Evolutionary conservation across 2,113 vertebrate species (phyloP), one percentile per base, ranked within the genome.

Genomic region (Chaetorhynchus papuensis): DNA sequence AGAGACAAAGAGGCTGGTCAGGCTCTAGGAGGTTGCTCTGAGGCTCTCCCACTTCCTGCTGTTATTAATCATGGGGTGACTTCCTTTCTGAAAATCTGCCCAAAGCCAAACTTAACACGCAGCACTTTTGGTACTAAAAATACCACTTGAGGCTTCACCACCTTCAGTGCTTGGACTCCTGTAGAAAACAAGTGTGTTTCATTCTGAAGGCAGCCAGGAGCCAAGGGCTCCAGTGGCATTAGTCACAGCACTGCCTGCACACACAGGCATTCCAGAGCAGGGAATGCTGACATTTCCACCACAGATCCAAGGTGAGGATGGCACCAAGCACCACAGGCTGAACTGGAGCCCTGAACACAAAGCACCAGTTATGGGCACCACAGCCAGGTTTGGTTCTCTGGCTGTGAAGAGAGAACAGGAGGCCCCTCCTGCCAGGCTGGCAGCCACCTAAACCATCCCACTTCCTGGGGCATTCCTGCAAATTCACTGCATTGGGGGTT

Each of bases 1-100:
- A 96, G 47, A 64, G 45, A 88, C 49, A 63, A 41, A 90, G 35
- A 92, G 65, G 57, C 50, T 68, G 61, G 72, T 93, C 50, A 71
- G 80, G 79, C 49, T 77, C 52, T 27, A 41, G 90, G 64, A 52
- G 72, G 45, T 22, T 61, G 64, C 60, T 89, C 53, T 44, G 66
- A 83, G 81, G 41, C 35, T 89, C 69, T 68, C 37, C 13, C 22
- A 7, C 28, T 47, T 87, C 60, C 94, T 94, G 70, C 23, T 8
- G 49, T 83, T 93, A 87, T 53, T 90, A 87, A 89, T 39, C 87
- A 83, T 22, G 44, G 7, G 7, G 22, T 41, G 56, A 93, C 44
- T 85, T 95, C 93, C 86, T 42, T 66, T 72, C 57, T 76, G 83
- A 96, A 93, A 93, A 93, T 19, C 82, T 85, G 88, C 50, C 78